A percentile compares a stretch with the other conserved stretches of the same genome.
Conservation (phyloP, 2,113 vertebrate species). For the Hemibagrus wyckioides region DNA sequence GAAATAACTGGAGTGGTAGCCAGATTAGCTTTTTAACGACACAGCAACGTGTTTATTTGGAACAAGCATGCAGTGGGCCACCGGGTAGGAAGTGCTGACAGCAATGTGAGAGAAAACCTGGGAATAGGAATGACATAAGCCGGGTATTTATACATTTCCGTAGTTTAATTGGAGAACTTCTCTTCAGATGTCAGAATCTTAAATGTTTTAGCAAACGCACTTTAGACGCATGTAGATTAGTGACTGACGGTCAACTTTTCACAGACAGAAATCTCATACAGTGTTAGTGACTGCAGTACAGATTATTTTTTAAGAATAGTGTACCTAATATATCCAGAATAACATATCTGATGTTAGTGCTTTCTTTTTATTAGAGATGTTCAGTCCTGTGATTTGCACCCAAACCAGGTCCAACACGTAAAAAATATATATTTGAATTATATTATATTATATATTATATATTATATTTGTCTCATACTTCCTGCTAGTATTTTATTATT, state of each 20-base stretch:
- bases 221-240: not conserved
- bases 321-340: too few relatives aligned
- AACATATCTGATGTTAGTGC: too few relatives aligned
- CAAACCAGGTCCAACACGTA: not conserved
- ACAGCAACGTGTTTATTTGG: constrained; percentile 39
- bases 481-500: not conserved
- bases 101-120: constrained; percentile 6
- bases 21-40: constrained; percentile 43
- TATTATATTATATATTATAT: not conserved
- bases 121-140: constrained; percentile 31
- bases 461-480: not conserved
- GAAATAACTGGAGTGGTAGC: constrained; percentile 41
- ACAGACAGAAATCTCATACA: not conserved
- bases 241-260: not conserved
- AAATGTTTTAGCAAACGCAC: not conserved
- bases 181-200: not conserved
- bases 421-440: not conserved
- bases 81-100: constrained; percentile 40
- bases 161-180: constrained; percentile 10
- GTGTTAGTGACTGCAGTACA: not conserved
- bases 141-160: constrained; percentile 18
- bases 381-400: not conserved
- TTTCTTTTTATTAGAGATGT: not conserved
- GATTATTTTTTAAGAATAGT: not conserved
- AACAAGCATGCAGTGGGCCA: constrained; percentile 2